Evolutionary conservation across 2,888 invertebrate genomes (phyloP).

Genomic region (Autographa pulchrina): DNA sequence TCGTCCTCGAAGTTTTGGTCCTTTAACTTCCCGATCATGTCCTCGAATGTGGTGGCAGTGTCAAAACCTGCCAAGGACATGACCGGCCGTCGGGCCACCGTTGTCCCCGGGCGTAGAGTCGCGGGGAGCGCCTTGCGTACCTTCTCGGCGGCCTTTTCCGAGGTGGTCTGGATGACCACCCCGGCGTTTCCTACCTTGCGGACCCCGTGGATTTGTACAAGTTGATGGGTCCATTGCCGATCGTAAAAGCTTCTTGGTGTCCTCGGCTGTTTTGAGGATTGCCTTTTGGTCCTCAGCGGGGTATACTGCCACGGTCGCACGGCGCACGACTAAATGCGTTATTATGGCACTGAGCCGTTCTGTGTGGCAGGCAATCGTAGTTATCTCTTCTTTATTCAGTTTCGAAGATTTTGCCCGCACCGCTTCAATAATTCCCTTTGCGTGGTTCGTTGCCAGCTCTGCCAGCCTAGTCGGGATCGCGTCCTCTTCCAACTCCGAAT

Average conservation of each 20-base stretch:
- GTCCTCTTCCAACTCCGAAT: background rate
- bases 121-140: background rate
- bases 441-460: background rate
- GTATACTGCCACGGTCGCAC: constrained; percentile 7
- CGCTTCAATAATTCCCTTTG: background rate
- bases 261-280: background rate
- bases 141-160: background rate
- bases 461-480: background rate
- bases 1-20: background rate
- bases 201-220: background rate
- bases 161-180: background rate
- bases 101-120: background rate
- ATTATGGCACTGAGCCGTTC: background rate
- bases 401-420: background rate
- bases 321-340: background rate
- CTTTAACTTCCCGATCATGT: background rate
- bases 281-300: background rate
- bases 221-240: background rate
- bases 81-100: background rate
- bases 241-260: background rate
- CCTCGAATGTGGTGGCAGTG: background rate
- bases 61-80: background rate
- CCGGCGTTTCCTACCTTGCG: constrained; percentile 2
- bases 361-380: background rate
- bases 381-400: background rate